These are phyloP conservation scores for Istiophorus platypterus DNA, from an alignment of 2,113 vertebrate genomes.

Conservation along the genomic window DNA sequence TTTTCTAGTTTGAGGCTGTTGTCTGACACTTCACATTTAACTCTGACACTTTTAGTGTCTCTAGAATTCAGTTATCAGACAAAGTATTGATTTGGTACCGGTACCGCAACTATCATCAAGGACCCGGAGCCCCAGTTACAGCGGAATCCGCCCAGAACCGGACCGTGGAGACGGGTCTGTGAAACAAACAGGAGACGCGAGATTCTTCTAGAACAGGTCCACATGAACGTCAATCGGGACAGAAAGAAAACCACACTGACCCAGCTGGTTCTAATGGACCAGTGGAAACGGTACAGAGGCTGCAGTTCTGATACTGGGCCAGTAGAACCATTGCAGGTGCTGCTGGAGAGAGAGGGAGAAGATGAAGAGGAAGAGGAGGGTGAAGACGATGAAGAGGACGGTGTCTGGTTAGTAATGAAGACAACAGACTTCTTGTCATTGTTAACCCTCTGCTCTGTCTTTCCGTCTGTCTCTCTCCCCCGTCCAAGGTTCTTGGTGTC, in stretches of 20 bases:
- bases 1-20: too few species aligned
- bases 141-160: not conserved
- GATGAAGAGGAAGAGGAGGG: not conserved
- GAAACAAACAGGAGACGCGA: too few species aligned
- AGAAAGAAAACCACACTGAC: not conserved
- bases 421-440: conserved; percentile 75
- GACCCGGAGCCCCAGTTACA: not conserved
- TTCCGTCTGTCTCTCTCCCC: conserved; percentile 41
- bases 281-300: not conserved
- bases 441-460: conserved; percentile 16
- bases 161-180: not conserved
- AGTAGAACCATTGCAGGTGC: not conserved
- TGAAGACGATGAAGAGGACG: conserved; percentile 47
- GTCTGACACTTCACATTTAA: too few species aligned
- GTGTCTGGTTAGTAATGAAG: conserved; percentile 78
- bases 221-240: conserved; percentile 12
- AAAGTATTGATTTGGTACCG: too few species aligned
- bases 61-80: too few species aligned
- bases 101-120: too few species aligned
- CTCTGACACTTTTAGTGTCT: too few species aligned
- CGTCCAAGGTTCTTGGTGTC: conserved; percentile 47
- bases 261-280: conserved; percentile 18
- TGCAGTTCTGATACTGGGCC: not conserved
- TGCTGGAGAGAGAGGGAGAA: conserved; percentile 3
- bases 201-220: too few species aligned